Percentiles rank a stretch among this genome's conserved stretches.
Evolutionary conservation across 2,888 invertebrate species (phyloP).

Genomic region (Ophioninae sp.): DNA sequence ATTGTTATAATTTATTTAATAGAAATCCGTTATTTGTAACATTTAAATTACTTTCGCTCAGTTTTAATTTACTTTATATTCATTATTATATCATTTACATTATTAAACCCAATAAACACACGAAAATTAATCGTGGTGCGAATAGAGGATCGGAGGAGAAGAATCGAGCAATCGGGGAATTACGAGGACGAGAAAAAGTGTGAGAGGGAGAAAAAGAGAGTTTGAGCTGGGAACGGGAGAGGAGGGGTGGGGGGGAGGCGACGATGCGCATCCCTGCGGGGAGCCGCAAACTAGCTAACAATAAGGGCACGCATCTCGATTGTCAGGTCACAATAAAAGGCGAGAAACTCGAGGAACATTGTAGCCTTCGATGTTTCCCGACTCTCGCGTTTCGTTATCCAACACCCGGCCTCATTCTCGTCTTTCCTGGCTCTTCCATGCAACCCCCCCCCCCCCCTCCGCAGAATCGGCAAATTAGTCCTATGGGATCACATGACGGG

Average conservation of each 20-base stretch:
- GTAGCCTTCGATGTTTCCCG: conserved; percentile 73
- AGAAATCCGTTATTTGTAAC: no score
- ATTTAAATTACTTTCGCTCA: no score
- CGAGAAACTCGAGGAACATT: conserved; percentile 72
- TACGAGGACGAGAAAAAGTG: no score
- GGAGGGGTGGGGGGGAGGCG: conserved; percentile 3
- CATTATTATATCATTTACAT: no score
- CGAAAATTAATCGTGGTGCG: no score
- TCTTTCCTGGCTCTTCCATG: conserved; percentile 29
- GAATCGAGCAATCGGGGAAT: no score
- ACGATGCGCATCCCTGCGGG: conserved; percentile 42
- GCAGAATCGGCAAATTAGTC: conserved; percentile 74
- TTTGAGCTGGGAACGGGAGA: not conserved
- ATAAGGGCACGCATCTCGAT: conserved; percentile 73
- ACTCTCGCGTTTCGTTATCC: conserved; percentile 52
- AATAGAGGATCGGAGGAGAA: no score
- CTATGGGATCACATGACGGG: conserved; percentile 73
- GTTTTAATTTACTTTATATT: no score
- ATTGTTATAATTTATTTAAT: no score
- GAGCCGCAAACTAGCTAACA: conserved; percentile 77
- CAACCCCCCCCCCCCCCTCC: conserved; percentile 62
- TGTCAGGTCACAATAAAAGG: conserved; percentile 74
- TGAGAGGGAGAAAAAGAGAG: no score
- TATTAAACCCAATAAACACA: no score
- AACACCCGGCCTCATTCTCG: conserved; percentile 60